Evolutionary conservation across 1,140 invertebrate genomes (phyloP), one percentile per base, ranked within the genome.

Genomic region (Tribolium madens): DNA sequence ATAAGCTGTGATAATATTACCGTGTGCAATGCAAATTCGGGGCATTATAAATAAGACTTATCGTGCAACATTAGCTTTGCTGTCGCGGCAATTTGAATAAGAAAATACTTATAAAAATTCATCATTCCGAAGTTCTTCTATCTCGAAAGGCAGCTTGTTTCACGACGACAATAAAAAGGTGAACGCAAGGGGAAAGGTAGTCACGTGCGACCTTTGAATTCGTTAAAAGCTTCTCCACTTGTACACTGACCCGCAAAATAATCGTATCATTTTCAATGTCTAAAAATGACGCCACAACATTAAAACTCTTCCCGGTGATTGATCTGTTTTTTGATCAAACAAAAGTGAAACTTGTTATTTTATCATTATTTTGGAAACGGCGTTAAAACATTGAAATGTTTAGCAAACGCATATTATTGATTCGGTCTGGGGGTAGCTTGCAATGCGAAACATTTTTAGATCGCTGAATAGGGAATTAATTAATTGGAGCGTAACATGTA

Each of bases 11-110:
- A 64, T 64, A 64, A 64, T 64, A 64, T 64, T 33, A 31, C 57
- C 17, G 53, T 60, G 53, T 60, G 53, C 53, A 31, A 60, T 60
- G 57, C 26, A 64, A 64, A 64, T 64, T 64, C 36, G 13, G 5
- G 26, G 57, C 57, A 13, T 64, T 64, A 64, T 64, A 64, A 64
- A 64, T 64, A 64, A 64, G 57, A 64, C 57, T 64, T 64, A 64
- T 64, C 57, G 57, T 26, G 9, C 14, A 12, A 64, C 57, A 64
- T 64, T 64, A 64, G 57, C 57, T 64, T 31, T 14, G n/a, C 26
- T 64, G 57, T 33, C 53, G 53, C 9, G 15, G 17, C 53, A 60
- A 60, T 60, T 60, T 60, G 53, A 60, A 60, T 60, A 60, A 60
- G 53, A 60, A 60, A 60, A 60, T 60, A 60, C 53, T 18, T 26